A percentile compares a stretch with the other conserved stretches of the same genome.
These are phyloP conservation scores for Rhopalosiphum padi DNA, from an alignment of 1,140 invertebrate species.

Conservation along the genomic window DNA sequence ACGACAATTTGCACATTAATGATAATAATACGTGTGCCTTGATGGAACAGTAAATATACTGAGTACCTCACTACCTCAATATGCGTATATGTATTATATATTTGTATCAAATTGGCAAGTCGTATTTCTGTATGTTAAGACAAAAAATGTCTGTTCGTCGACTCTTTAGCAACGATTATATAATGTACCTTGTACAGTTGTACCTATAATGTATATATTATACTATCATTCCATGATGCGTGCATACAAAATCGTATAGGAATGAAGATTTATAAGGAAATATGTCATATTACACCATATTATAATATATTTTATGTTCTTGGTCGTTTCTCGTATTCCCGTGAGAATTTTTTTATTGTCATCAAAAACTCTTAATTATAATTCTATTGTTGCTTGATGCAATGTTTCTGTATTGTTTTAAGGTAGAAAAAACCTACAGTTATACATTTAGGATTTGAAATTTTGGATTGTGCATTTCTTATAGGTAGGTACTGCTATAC, in stretches of 20 bases:
- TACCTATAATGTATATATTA: not conserved
- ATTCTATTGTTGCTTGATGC: not conserved
- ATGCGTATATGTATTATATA: not conserved
- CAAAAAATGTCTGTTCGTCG: not conserved
- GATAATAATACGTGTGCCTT: not conserved
- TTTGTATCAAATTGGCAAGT: not conserved
- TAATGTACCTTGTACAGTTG: too few species aligned
- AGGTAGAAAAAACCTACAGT: not conserved
- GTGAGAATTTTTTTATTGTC: not conserved
- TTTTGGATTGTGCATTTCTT: not conserved
- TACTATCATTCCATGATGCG: not conserved
- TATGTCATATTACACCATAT: not conserved
- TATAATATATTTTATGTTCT: not conserved
- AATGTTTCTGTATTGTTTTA: not conserved
- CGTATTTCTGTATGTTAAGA: not conserved
- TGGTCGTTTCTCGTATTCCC: not conserved
- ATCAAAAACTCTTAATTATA: not conserved
- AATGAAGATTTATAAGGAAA: not conserved
- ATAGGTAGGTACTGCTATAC: not conserved
- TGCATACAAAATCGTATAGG: not conserved
- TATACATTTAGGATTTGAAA: not conserved
- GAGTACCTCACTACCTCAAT: too few species aligned
- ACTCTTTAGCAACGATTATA: not conserved
- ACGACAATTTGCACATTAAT: not conserved
- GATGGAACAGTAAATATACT: too few species aligned